Evolutionary conservation across 2,888 invertebrate species (phyloP), one percentile per base, ranked within the genome.

Genomic region (Heliconius charithonia): DNA sequence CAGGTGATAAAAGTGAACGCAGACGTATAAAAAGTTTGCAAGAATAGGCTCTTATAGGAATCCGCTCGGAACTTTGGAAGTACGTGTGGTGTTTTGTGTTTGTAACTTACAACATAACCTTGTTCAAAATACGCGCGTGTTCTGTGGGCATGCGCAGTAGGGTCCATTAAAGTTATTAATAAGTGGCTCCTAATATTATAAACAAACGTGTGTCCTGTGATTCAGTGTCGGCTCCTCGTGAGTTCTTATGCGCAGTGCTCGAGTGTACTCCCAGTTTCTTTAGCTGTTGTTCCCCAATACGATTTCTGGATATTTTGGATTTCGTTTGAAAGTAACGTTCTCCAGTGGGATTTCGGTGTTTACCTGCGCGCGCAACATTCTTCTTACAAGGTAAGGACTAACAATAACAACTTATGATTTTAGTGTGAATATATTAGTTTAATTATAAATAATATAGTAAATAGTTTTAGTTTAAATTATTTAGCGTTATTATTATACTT

Each of bases 331-430:
- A 87, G 86, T 89, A 92, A 90, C 91, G 91, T 91, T 91, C 93
- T 93, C 94, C 94, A 94, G 93, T 94, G 91, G 93, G 91, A 94
- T 92, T 93, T 90, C 87, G 90, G 90, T 90, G 90, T 90, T 90
- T 89, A 91, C 90, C 93, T 95, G 94, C 94, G 94, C 95, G 94
- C 94, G 94, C 94, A 95, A 87, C 90, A 86, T 90, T 92, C 89
- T 91, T 89, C 72, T 79, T 89, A 89, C 90, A 91, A 95, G 95
- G 95, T 95, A 74, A 62, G 86, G 91, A 92, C 88, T 69, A 45
- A 59, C 19, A 51, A 62, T 62, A 69, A 41, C 62, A 63, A 37
- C 22, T 73, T 25, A 27, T 12, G 19, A 25, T 67, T 41, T n/a
- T 22, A 22, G 22, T n/a, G 27, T 32, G 6, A 6, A 32, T 2